Base-by-base conservation (phyloP, 1,140 invertebrate species). In the Bombus superbus region DNA sequence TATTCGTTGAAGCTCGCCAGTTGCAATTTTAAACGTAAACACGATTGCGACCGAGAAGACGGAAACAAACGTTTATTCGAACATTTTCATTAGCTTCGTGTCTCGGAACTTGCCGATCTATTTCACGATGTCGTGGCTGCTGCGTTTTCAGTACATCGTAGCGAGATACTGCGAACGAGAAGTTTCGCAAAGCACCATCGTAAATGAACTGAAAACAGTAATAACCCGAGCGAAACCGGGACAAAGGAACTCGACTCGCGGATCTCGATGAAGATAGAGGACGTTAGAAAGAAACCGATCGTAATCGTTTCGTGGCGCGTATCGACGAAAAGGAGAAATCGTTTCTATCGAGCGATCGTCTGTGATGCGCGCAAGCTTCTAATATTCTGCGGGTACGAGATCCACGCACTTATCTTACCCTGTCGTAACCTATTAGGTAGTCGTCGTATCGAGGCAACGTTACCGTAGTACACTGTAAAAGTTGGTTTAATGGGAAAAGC, bases 181-280 rank as follows among this genome's bases (percentile, higher is more conserved):
- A 53, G 13, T 59, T 25, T 18, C 74, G 74, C 53, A 18, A 57
- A 76, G 62, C 47, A 44, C 18, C 77, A 13, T 47, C 11, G 77
- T 42, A 66, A 79, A 79, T 66, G 40, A 79, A 64, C 77, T 66
- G 59, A n/a, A 79, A 79, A 79, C 62, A 44, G 77, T 79, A 66
- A 79, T 79, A 79, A 79, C 32, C 62, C 28, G 22, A 66, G 32
- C 62, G 42, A 79, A 40, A 5, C 76, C 40, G 25, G 42, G 42
- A 64, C 76, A 59, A 64, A 42, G 22, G 40, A 18, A 42, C 38
- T n/a, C 8, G 42, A 25, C 3, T 8, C 11, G 25, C 28, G 40
- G 32, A 44, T 64, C 11, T 22, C 25, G 59, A 8, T 42, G 42
- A 22, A 79, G 40, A 42, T 44, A 35, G 28, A 22, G 22, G 38